phyloP scores from a whole-genome alignment of 1,140 invertebrate species.

The Onthophagus taurus region DNA sequence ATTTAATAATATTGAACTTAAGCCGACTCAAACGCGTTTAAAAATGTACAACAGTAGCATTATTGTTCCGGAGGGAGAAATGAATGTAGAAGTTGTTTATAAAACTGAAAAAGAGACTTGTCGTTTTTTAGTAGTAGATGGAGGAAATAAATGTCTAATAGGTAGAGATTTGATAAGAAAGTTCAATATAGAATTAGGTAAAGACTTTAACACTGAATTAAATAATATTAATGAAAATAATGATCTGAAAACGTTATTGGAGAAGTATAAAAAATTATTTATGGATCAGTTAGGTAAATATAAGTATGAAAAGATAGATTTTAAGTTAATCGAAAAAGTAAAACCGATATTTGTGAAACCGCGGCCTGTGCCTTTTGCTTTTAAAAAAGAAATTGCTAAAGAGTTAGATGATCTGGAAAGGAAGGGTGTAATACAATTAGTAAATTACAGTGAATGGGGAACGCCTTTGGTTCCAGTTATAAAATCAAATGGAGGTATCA shows the following conservation, averaged over 20 bases:
- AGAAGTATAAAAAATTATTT: constrained; percentile 5
- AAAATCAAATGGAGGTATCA: constrained; percentile 35
- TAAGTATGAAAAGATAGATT: constrained; percentile 6
- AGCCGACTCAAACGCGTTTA: not conserved
- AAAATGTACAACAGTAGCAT: constrained; percentile 1
- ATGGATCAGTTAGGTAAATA: constrained; percentile 3
- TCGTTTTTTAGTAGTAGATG: not conserved
- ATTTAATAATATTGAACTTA: not conserved
- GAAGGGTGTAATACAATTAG: constrained; percentile 25
- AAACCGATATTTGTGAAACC: constrained; percentile 30
- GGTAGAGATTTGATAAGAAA: not conserved
- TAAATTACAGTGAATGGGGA: constrained; percentile 33
- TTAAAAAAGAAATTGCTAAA: constrained; percentile 33
- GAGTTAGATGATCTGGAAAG: constrained; percentile 36
- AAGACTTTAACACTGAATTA: not conserved
- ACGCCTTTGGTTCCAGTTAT: constrained; percentile 40
- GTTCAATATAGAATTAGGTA: constrained; percentile 2
- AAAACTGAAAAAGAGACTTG: not conserved
- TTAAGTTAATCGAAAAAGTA: constrained; percentile 15
- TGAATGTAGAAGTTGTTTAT: not conserved
- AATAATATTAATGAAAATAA: no score
- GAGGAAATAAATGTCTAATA: not conserved
- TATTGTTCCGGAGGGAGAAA: not conserved
- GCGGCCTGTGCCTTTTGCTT: constrained; percentile 30
- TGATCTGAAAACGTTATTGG: not conserved